These are phyloP conservation scores for Pammene fasciana DNA, from an alignment of 2,888 invertebrate genomes.

Conservation along the genomic window DNA sequence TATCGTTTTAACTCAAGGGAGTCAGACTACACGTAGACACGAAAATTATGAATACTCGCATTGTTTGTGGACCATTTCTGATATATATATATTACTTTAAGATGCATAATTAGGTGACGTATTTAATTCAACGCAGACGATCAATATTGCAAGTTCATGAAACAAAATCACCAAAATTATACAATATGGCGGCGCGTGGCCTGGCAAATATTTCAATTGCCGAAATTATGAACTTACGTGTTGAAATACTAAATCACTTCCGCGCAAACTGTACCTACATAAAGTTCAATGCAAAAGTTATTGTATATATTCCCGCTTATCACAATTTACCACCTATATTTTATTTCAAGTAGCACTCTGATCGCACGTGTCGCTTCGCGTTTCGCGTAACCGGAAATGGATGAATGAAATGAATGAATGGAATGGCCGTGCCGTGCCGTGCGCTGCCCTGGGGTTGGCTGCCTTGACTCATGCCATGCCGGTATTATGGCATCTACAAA, in stretches of 20 bases:
- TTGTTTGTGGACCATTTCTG: too few species aligned
- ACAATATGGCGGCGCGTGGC: conserved; percentile 38
- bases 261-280: conserved; percentile 5
- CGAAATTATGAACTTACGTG: conserved; percentile 29
- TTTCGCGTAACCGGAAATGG: conserved; percentile 29
- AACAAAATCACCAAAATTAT: conserved; percentile 19
- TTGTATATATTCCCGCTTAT: background rate
- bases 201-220: conserved; percentile 5
- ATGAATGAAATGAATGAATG: conserved; percentile 11
- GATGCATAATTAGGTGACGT: background rate
- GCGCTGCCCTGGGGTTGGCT: too few species aligned
- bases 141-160: conserved; percentile 27
- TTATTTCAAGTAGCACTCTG: background rate
- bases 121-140: conserved; percentile 6
- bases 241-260: background rate
- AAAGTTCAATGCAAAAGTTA: conserved; percentile 3
- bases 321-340: conserved; percentile 7
- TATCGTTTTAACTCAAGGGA: too few species aligned
- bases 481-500: too few species aligned
- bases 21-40: too few species aligned
- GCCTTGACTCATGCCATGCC: too few species aligned
- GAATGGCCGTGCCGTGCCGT: background rate
- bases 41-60: too few species aligned
- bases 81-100: background rate
- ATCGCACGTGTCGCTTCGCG: conserved; percentile 27